These are phyloP conservation scores for Mizuhopecten yessoensis DNA, from an alignment of 1,140 invertebrate genomes.

Conservation along the genomic window DNA sequence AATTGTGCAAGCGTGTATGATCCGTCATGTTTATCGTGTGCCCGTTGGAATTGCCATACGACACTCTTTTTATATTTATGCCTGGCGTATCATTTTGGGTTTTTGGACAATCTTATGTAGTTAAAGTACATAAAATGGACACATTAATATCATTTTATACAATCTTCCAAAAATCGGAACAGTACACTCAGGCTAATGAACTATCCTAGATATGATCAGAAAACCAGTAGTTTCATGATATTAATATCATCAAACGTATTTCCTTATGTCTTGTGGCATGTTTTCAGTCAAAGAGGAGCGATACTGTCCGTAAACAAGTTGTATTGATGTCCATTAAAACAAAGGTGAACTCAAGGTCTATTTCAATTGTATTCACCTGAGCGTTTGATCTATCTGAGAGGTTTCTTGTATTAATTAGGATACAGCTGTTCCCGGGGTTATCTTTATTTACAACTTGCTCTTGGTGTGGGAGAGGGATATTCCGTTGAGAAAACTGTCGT, in stretches of 20 bases:
- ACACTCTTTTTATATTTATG: background rate
- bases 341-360: background rate
- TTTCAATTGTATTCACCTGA: background rate
- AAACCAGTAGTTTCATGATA: background rate
- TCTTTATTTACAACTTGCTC: background rate
- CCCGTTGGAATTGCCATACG: background rate
- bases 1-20: background rate
- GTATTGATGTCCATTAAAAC: background rate
- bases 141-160: too few relatives aligned
- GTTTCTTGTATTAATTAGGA: background rate
- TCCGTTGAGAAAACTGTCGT: background rate
- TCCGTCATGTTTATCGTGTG: background rate
- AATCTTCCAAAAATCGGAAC: too few relatives aligned
- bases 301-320: background rate
- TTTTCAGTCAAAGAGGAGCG: too few relatives aligned
- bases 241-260: too few relatives aligned
- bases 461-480: background rate
- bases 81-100: background rate
- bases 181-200: too few relatives aligned
- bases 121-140: background rate
- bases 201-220: background rate
- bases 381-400: conserved; percentile 12
- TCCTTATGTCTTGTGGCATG: too few relatives aligned
- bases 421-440: background rate
- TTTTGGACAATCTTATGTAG: background rate